Base-by-base conservation (phyloP, 1,140 invertebrate genomes). In the Mamestra configurata region DNA sequence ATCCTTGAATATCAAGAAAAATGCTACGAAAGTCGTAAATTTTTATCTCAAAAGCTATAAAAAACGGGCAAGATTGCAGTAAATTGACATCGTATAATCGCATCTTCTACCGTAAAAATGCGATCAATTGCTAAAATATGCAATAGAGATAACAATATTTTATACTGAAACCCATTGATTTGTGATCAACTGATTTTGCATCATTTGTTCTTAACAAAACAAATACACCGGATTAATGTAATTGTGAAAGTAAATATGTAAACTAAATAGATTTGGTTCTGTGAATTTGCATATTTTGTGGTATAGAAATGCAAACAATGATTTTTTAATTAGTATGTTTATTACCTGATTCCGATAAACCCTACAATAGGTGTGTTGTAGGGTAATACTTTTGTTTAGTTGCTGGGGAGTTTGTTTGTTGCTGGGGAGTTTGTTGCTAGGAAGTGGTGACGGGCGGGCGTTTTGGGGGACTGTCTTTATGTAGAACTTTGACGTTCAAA, bases 1-100 rank as follows among this genome's bases (percentile, higher is more conserved):
- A 73, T 73, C 71, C 20, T 43, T 43, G 53, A 73, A 73, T 59
- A 59, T 73, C 71, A 73, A 46, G 71, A 64, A 76, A 76, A 76
- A 76, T 59, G 57, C 57, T 61, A 57, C 57, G 27, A 68, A 68
- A 31, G 46, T 27, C 22, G 57, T 77, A 77, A 77, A 77, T 31
- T 77, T 77, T 77, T 77, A 77, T 77, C 59, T 77, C 18, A 24
- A 53, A 22, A 66, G 75, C 27, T n/a, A 68, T 77, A 77, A 77
- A n/a, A 77, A 55, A 20, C 64, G 43, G 49, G 75, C 61, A 68
- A 77, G 75, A 77, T 77, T 77, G 61, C 61, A 68, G 61, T 77
- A 68, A 77, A 77, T 77, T 77, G 75, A 77, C 46, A 46, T 77
- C 75, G 75, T 66, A 68, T 77, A 77, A 77, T 77, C 75, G 75